These are phyloP conservation scores for Anabacerthia variegaticeps DNA, from an alignment of 2,797 vertebrate genomes.

Conservation along the genomic window DNA sequence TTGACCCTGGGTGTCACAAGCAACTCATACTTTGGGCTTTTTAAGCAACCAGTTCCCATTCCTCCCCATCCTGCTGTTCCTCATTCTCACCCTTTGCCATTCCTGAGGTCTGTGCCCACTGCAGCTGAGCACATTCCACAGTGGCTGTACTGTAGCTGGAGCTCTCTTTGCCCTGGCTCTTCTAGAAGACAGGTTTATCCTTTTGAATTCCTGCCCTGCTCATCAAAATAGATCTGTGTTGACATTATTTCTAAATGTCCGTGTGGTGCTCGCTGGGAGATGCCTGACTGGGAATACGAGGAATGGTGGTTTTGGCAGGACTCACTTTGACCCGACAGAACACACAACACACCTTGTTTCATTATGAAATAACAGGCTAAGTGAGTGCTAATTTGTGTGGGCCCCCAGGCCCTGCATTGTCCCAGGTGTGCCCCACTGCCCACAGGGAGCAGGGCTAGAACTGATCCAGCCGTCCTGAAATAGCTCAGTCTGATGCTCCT, in stretches of 20 bases:
- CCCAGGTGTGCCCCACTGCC: neutral
- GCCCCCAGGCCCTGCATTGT: neutral
- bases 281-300: neutral
- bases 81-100: neutral
- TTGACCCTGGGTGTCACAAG: neutral
- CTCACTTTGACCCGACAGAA: neutral
- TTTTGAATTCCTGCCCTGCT: neutral
- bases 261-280: accelerated
- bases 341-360: accelerated
- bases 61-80: neutral
- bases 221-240: neutral
- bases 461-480: neutral
- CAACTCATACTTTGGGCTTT: neutral
- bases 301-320: neutral
- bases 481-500: neutral
- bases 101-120: accelerated
- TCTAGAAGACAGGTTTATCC: neutral
- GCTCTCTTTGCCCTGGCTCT: neutral
- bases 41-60: neutral
- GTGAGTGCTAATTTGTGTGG: neutral
- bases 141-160: neutral
- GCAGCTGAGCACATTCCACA: accelerated
- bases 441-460: neutral
- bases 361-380: neutral
- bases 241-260: neutral